Evolutionary conservation across 2,888 invertebrate species (phyloP).

Genomic region (Epinotia ramella): DNA sequence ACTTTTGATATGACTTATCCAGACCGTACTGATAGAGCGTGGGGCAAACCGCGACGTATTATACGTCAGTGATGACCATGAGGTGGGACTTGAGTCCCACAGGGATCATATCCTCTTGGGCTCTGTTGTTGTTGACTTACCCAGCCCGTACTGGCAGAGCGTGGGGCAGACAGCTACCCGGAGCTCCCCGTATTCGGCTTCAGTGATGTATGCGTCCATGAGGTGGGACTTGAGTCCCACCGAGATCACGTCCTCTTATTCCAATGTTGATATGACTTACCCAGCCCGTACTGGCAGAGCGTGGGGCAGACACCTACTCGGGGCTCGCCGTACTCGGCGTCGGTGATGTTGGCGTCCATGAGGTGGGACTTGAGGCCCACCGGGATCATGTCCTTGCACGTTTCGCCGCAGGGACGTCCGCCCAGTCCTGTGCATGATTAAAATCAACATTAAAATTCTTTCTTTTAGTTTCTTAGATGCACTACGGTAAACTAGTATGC

Average conservation of each 20-base stretch:
- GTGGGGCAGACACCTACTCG: conserved; percentile 84
- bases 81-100: conserved; percentile 63
- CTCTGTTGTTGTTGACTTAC: too few species aligned
- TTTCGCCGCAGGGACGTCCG: conserved; percentile 81
- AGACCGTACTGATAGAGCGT: too few species aligned
- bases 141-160: conserved; percentile 86
- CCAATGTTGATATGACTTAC: conserved; percentile 58
- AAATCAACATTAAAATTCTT: too few species aligned
- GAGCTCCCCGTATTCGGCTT: conserved; percentile 70
- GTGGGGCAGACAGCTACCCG: conserved; percentile 84
- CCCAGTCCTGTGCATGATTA: conserved; percentile 75
- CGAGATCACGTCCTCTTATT: conserved; percentile 74
- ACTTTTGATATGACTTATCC: not conserved
- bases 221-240: conserved; percentile 52
- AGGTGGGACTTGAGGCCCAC: conserved; percentile 71
- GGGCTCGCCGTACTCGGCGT: conserved; percentile 70
- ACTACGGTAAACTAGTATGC: too few species aligned
- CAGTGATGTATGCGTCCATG: conserved; percentile 57
- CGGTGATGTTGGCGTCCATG: conserved; percentile 57
- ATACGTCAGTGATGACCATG: conserved; percentile 54
- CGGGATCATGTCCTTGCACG: conserved; percentile 82
- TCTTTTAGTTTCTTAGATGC: too few species aligned
- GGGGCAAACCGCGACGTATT: conserved; percentile 82
- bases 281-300: conserved; percentile 86
- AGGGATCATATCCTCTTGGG: conserved; percentile 82